Percentiles rank a stretch among this genome's conserved stretches.
phyloP scores from a whole-genome alignment of 2,888 invertebrate species.

The Linyphia triangularis region DNA sequence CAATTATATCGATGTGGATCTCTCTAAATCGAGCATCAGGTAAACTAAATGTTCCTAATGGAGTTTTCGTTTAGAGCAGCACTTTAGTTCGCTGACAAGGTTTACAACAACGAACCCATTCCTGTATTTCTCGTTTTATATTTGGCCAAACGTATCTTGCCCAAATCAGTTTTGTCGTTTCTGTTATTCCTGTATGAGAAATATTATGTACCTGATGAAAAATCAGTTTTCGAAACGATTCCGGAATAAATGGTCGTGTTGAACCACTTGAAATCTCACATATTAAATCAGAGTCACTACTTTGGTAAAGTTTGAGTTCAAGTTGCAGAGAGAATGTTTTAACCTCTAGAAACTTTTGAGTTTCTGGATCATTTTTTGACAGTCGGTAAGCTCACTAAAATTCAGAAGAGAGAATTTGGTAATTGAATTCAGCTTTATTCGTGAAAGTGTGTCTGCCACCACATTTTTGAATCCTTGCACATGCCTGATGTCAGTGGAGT shows the following conservation, averaged over 20 bases:
- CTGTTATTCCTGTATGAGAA: background rate
- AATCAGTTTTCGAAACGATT: background rate
- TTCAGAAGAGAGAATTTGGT: too few relatives aligned
- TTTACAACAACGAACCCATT: too few relatives aligned
- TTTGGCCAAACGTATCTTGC: background rate
- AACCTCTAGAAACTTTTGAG: background rate
- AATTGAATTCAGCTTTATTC: too few relatives aligned
- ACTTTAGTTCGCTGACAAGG: conserved; percentile 20
- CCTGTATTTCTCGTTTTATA: background rate
- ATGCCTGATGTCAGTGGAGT: too few relatives aligned
- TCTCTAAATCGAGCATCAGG: conserved; percentile 4
- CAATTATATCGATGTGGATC: background rate
- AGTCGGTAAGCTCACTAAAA: background rate
- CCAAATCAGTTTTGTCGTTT: background rate
- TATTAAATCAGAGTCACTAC: background rate
- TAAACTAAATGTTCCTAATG: background rate
- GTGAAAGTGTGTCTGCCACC: too few relatives aligned
- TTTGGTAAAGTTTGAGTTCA: background rate
- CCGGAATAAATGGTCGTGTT: background rate
- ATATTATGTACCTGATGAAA: background rate
- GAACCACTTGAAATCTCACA: background rate
- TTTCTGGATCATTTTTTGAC: background rate
- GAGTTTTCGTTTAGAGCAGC: background rate
- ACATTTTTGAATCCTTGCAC: too few relatives aligned
- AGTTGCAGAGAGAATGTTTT: background rate